Conservation (phyloP, 2,113 vertebrate genomes). For the Plestiodon gilberti region DNA sequence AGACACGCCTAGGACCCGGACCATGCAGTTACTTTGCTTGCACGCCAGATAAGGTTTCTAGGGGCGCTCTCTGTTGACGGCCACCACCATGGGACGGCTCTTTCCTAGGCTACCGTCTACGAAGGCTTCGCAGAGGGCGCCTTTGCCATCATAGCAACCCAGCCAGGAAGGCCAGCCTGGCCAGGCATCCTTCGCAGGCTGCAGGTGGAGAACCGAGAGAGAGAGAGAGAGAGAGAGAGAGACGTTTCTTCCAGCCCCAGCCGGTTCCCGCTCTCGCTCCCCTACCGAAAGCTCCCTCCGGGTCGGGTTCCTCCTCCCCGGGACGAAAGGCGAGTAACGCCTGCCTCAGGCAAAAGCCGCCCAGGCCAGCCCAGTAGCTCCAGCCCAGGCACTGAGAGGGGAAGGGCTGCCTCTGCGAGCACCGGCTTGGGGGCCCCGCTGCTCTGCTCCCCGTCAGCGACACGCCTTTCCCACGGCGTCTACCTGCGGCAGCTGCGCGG, state of each 20-base stretch:
- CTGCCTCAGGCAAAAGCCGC: background rate
- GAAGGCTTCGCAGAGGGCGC: too few relatives aligned
- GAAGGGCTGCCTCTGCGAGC: background rate
- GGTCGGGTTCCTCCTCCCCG: too few relatives aligned
- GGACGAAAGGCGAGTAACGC: background rate
- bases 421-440: background rate
- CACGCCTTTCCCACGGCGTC: background rate
- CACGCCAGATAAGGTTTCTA: background rate
- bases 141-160: constrained; percentile 28
- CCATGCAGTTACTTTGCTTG: background rate
- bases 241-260: too few relatives aligned
- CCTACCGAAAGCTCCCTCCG: background rate
- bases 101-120: too few relatives aligned
- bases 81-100: background rate
- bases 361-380: background rate
- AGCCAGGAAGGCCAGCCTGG: background rate
- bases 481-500: background rate
- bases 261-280: too few relatives aligned
- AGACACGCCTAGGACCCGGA: too few relatives aligned
- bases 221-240: rapidly evolving
- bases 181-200: background rate
- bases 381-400: background rate
- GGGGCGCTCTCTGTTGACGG: too few relatives aligned
- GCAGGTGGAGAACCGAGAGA: background rate
- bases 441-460: background rate